Percentiles rank a stretch among this genome's conserved stretches.
Conservation (phyloP, 2,113 vertebrate species). For the Datnioides undecimradiatus region DNA sequence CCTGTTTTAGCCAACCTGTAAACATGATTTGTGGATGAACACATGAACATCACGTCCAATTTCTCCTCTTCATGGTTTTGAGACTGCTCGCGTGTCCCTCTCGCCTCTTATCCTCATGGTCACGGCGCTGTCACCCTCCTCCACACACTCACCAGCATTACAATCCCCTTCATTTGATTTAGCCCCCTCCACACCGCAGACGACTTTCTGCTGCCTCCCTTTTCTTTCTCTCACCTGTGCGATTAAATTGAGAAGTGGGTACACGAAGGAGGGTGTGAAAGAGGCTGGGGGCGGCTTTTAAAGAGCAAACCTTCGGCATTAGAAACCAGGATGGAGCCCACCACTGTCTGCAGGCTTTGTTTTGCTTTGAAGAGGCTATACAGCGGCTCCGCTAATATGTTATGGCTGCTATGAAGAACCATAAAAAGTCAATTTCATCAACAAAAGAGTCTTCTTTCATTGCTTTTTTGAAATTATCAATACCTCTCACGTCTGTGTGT, state of each 20-base stretch:
- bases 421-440: not conserved
- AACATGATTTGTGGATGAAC: too few relatives aligned
- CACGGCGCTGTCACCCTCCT: not conserved
- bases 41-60: not conserved
- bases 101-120: not conserved
- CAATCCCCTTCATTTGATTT: constrained; percentile 6
- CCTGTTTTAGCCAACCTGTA: too few relatives aligned
- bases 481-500: too few relatives aligned
- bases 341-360: not conserved
- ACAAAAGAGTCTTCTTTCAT: too few relatives aligned
- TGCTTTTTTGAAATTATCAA: too few relatives aligned
- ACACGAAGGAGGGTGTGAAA: not conserved
- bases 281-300: not conserved
- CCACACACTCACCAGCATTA: constrained; percentile 3
- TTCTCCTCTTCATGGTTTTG: not conserved
- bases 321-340: not conserved
- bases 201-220: not conserved
- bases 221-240: not conserved
- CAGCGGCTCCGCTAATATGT: not conserved
- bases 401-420: not conserved
- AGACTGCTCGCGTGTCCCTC: not conserved
- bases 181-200: not conserved
- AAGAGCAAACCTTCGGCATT: not conserved
- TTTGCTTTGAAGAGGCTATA: not conserved
- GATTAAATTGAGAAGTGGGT: not conserved